Evolutionary conservation across 2,888 invertebrate species (phyloP).

Genomic region (Nephrocerus scutellatus): DNA sequence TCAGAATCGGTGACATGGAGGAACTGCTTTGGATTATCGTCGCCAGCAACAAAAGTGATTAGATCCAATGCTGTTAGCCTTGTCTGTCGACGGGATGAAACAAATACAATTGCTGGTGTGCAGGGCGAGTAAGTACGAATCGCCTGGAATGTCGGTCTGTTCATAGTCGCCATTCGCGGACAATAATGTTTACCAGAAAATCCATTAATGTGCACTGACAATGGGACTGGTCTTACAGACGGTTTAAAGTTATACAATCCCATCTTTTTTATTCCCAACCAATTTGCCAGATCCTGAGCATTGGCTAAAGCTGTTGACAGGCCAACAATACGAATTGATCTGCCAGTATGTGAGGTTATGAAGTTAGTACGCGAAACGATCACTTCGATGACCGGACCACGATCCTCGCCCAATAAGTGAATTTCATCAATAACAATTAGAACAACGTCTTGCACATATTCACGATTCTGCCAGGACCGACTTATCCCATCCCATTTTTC

Average conservation of each 20-base stretch:
- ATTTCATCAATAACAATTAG: conserved; percentile 97
- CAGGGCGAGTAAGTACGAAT: conserved; percentile 86
- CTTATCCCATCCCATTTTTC: conserved; percentile 99
- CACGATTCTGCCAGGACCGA: conserved; percentile 94
- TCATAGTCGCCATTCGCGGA: conserved; percentile 99
- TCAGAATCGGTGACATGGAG: conserved; percentile 77
- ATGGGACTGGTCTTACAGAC: conserved; percentile 93
- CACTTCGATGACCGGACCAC: conserved; percentile 89
- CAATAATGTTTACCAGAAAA: conserved; percentile 98
- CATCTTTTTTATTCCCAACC: conserved; percentile 83
- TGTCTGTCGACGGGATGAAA: conserved; percentile 94
- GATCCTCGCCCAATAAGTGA: conserved; percentile 86
- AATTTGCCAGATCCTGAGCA: conserved; percentile 91
- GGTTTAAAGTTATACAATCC: conserved; percentile 98
- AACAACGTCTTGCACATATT: conserved; percentile 85
- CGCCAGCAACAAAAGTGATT: conserved; percentile 82
- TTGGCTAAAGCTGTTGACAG: conserved; percentile 97
- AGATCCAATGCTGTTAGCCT: conserved; percentile 93
- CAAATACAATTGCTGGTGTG: conserved; percentile 90
- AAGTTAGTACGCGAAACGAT: conserved; percentile 97
- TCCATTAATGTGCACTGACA: conserved; percentile 85
- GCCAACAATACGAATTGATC: conserved; percentile 81
- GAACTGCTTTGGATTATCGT: conserved; percentile 93
- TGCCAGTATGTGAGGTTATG: conserved; percentile 82
- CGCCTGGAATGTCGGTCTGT: conserved; percentile 94